These are phyloP conservation scores for Aphis craccivora DNA, from an alignment of 1,140 invertebrate species.

Conservation along the genomic window DNA sequence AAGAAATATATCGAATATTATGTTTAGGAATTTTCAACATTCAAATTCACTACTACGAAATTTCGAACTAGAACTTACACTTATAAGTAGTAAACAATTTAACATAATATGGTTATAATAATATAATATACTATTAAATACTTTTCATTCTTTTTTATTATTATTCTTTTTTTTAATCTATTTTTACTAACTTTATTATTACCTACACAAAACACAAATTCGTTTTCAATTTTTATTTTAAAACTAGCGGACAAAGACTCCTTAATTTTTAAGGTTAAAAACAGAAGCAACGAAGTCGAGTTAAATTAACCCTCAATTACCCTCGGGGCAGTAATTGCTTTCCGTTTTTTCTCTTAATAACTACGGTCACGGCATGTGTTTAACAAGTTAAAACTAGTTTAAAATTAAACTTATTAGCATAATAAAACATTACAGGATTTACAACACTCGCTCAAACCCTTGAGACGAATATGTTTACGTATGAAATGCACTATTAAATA, in stretches of 20 bases:
- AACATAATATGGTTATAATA: not conserved
- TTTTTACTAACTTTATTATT: not conserved
- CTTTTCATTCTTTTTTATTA: not conserved
- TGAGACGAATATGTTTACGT: constrained; percentile 6
- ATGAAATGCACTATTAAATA: not conserved
- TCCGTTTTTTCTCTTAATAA: constrained; percentile 30
- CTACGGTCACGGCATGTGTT: not conserved
- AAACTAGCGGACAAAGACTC: not conserved
- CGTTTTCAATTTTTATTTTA: not conserved
- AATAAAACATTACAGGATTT: constrained; percentile 39
- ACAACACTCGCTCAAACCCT: constrained; percentile 12
- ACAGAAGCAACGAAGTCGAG: constrained; percentile 7
- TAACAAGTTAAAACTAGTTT: constrained; percentile 31
- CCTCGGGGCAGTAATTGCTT: not conserved
- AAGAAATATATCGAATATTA: not conserved
- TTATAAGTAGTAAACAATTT: not conserved
- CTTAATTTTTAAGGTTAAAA: not conserved
- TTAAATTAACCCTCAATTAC: constrained; percentile 2
- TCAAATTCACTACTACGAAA: not conserved
- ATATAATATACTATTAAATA: too few species aligned
- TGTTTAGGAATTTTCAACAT: not conserved
- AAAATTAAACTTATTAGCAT: constrained; percentile 45
- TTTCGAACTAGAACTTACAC: not conserved
- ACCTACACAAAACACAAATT: not conserved
- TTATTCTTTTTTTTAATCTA: not conserved